Evolutionary conservation across 2,888 invertebrate species (phyloP), one percentile per base, ranked within the genome.

Genomic region (Tetropium fuscum): DNA sequence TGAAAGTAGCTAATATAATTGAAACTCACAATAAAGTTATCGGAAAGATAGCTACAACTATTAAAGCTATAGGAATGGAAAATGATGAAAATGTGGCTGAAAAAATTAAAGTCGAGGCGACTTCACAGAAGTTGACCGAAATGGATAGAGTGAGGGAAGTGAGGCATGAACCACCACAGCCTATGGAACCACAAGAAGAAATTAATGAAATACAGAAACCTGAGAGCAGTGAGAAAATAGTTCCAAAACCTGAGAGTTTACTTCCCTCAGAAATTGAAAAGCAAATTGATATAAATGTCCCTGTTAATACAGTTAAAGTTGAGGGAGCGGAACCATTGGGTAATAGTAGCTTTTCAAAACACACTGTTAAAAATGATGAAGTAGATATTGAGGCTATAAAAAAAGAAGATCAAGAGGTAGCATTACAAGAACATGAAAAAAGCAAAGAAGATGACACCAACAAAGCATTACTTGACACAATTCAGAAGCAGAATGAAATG

Each of bases 401-500:
- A 63, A 82, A 81, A 68, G 81, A 82, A 68, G 82, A 82, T 8
- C 76, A 75, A 57, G 82, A 82, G 74, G 71, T 83, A 38, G 80
- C 81, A 19, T 81, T 82, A 16, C 75, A 77, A 63, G 75, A 76
- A 18, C 80, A 81, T 38, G 69, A 74, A 11, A 74, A 73, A 40
- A 44, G 19, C 5, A 76, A 79, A 30, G 65, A 73, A 3, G 75
- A 78, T 60, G 70, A 78, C 5, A 71, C 68, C 1, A 80, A 82
- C 53, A 79, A 82, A 59, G 82, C 86, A 67, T 75, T 90, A 6
- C 82, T 88, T 22, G 86, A 88, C 75, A 87, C 88, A 11, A 83
- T 91, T 13, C 87, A 90, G 78, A 86, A 88, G 74, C 88, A 91
- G 65, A 87, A 88, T 56, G 84, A 87, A 75, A 88, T 89, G 73